These are phyloP conservation scores for Sebastes schlegelii DNA, from an alignment of 2,113 vertebrate genomes.

Conservation along the genomic window DNA sequence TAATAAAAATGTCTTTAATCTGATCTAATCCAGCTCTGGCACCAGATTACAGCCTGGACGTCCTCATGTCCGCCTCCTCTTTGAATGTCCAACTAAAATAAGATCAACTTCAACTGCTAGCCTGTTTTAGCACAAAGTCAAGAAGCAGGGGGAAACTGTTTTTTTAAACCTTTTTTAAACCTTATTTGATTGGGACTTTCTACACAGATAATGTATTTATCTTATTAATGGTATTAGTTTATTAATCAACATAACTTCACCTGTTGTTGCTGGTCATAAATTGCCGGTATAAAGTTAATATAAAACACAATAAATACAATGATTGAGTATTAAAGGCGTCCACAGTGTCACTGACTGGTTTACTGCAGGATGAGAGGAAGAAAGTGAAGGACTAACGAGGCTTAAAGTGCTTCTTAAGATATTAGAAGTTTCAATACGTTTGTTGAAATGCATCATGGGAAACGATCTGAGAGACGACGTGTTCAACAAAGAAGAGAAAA, in stretches of 20 bases:
- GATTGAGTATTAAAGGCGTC: too few species aligned
- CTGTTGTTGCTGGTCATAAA: too few species aligned
- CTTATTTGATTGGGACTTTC: too few species aligned
- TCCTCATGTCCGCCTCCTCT: neutral
- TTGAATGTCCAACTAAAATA: neutral
- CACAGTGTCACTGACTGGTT: too few species aligned
- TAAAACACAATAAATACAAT: too few species aligned
- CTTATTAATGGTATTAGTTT: neutral
- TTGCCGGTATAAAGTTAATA: too few species aligned
- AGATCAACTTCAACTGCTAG: neutral
- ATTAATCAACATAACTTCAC: neutral
- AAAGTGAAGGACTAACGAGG: neutral
- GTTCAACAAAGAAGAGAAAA: neutral
- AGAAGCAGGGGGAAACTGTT: neutral
- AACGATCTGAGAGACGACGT: neutral
- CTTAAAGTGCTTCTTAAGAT: neutral
- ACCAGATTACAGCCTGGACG: neutral
- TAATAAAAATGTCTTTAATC: neutral
- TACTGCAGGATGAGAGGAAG: neutral
- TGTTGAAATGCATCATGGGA: constrained; percentile 5
- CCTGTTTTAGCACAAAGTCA: neutral
- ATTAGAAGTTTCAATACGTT: neutral
- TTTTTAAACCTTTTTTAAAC: too few species aligned
- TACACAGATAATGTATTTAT: too few species aligned
- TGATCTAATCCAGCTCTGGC: neutral